phyloP scores from a whole-genome alignment of 2,888 invertebrate species.

The Hypomecis atomaria region DNA sequence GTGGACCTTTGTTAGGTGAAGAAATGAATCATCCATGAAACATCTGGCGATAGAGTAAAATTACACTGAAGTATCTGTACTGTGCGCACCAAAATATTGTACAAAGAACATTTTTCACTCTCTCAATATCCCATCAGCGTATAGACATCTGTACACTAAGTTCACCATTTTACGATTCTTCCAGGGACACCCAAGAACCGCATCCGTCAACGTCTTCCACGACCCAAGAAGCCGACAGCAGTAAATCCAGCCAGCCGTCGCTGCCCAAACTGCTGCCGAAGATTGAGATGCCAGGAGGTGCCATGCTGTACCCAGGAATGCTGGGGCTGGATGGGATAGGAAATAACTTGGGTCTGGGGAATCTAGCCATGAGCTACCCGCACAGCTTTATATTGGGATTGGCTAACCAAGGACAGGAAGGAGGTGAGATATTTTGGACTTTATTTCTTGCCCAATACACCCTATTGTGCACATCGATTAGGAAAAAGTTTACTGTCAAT shows the following conservation, averaged over 20 bases:
- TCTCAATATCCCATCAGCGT: not conserved
- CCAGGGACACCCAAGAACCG: conserved; percentile 67
- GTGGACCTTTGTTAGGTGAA: too few relatives aligned
- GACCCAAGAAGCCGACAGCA: conserved; percentile 72
- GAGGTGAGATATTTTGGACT: conserved; percentile 55
- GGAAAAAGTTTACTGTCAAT: conserved; percentile 60
- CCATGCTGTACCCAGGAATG: conserved; percentile 76
- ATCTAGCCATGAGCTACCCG: conserved; percentile 78
- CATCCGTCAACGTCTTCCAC: conserved; percentile 72
- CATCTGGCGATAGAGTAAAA: too few relatives aligned
- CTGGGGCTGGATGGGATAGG: conserved; percentile 72
- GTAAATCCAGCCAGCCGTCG: conserved; percentile 62
- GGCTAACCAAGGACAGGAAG: conserved; percentile 79
- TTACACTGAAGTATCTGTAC: too few relatives aligned
- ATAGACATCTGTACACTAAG: not conserved
- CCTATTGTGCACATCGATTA: too few relatives aligned
- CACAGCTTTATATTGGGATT: conserved; percentile 79
- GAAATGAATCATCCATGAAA: too few relatives aligned
- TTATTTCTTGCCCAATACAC: too few relatives aligned
- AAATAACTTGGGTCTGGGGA: conserved; percentile 72
- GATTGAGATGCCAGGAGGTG: conserved; percentile 76
- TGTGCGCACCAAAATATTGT: too few relatives aligned
- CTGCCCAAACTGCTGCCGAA: conserved; percentile 72
- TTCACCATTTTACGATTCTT: conserved; percentile 1
- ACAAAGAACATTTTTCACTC: too few relatives aligned